These are phyloP conservation scores for Rhynchonema sp. DNA, from an alignment of 2,888 invertebrate species.

Conservation along the genomic window DNA sequence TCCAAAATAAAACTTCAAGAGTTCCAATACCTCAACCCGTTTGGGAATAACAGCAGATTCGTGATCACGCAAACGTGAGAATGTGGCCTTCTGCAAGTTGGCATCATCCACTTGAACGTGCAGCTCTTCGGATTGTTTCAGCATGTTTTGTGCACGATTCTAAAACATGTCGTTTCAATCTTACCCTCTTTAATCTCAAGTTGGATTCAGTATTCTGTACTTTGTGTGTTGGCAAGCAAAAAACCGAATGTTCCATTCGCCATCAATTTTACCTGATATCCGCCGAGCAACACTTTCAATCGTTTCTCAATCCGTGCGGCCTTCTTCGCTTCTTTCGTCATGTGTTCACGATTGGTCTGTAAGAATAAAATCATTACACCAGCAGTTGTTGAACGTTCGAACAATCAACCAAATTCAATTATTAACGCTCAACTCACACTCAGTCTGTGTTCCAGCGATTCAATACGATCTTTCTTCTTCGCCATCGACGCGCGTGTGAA, in stretches of 20 bases:
- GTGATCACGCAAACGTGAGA: constrained; percentile 66
- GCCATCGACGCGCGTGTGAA: constrained; percentile 85
- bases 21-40: constrained; percentile 70
- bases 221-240: no score
- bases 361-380: no score
- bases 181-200: no score
- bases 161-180: constrained; percentile 1
- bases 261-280: constrained; percentile 55
- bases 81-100: constrained; percentile 67
- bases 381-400: no score
- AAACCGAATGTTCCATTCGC: neutral
- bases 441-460: constrained; percentile 50
- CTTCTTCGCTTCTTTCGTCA: constrained; percentile 86
- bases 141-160: constrained; percentile 51
- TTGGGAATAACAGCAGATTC: constrained; percentile 74
- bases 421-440: neutral
- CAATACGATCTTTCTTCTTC: constrained; percentile 81
- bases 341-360: constrained; percentile 65
- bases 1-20: no score
- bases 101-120: constrained; percentile 70
- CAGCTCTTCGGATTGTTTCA: constrained; percentile 34
- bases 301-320: constrained; percentile 96
- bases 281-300: constrained; percentile 76
- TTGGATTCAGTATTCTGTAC: no score
- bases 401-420: neutral